These are phyloP conservation scores for Falco concolor DNA, from an alignment of 2,797 vertebrate species.

Conservation along the genomic window DNA sequence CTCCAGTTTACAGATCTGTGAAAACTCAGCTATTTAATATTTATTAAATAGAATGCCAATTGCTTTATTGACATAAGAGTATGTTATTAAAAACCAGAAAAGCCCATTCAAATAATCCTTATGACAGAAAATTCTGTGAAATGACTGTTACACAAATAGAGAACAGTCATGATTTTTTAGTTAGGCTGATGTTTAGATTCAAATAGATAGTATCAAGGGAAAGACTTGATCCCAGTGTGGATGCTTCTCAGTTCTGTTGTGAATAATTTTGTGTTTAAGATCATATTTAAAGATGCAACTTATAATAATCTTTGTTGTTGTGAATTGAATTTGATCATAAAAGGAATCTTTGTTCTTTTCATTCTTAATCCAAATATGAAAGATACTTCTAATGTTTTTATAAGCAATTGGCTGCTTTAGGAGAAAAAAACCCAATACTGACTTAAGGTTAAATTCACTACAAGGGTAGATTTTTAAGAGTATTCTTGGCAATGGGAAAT, in stretches of 20 bases:
- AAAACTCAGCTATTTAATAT: conserved; percentile 40
- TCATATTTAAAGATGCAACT: neutral
- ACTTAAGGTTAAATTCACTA: neutral
- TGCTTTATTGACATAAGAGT: neutral
- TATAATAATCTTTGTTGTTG: neutral
- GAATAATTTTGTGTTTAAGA: conserved; percentile 19
- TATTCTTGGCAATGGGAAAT: neutral
- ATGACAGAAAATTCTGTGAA: conserved; percentile 9
- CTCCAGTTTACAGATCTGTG: conserved; percentile 25
- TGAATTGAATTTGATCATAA: neutral
- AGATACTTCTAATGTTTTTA: neutral
- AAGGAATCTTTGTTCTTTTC: neutral
- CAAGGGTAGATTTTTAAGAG: neutral
- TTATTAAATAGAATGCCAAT: conserved; percentile 44
- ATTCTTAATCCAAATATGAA: neutral
- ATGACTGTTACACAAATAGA: neutral
- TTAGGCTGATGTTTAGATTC: conserved; percentile 5
- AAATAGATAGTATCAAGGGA: conserved; percentile 2
- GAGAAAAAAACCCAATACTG: neutral
- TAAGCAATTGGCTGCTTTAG: neutral
- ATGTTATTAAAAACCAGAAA: neutral
- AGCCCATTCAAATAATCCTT: conserved; percentile 13
- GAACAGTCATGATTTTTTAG: neutral
- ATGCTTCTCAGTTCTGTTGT: neutral
- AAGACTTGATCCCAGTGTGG: conserved; percentile 5